Base-by-base conservation (phyloP, 2,113 vertebrate species). In the Eretmochelys imbricata region DNA sequence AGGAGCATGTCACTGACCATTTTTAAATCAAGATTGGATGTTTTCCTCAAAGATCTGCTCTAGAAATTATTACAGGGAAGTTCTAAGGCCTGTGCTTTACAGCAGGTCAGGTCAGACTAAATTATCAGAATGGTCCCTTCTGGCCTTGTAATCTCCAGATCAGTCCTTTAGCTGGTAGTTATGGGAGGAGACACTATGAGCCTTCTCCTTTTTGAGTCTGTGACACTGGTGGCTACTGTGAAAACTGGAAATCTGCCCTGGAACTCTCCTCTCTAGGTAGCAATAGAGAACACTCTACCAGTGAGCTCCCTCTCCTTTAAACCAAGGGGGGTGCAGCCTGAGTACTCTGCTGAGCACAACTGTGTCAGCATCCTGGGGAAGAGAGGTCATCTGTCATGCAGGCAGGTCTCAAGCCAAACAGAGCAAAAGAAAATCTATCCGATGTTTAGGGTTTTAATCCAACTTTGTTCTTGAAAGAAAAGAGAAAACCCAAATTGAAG, bases 321-420 rank as follows among this genome's bases (percentile, higher is more conserved):
- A n/a, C 46, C 80, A n/a, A 51, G 51, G n/a, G 4, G 5, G 2
- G 7, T 51, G 8, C 31, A 59, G 27, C 14, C 20, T 57, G 19
- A 10, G 46, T 55, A 46, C 22, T 83, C 24, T 82, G 82, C 53
- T 82, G 46, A 25, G 16, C 50, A 0, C 69, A 72, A 17, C 69
- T 38, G 9, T 22, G 19, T 9, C 35, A 72, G n/a, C 17, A 20
- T 75, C 69, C 2, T 16, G 17, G 19, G 69, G n/a, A 5, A 2
- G 10, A 75, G n/a, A 65, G 62, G 31, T 35, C 29, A 6, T 75
- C 69, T 38, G 5, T 72, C 10, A 0, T 0, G 0, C 2, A 3
- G 0, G 0, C 1, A 35, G 42, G 69, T 14, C 38, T 20, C 22
- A 72, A 19, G 50, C 50, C 69, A 76, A 16, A 38, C 17, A 76